Evolutionary conservation across 2,888 invertebrate genomes (phyloP).

Genomic region (Copidosoma aretas): DNA sequence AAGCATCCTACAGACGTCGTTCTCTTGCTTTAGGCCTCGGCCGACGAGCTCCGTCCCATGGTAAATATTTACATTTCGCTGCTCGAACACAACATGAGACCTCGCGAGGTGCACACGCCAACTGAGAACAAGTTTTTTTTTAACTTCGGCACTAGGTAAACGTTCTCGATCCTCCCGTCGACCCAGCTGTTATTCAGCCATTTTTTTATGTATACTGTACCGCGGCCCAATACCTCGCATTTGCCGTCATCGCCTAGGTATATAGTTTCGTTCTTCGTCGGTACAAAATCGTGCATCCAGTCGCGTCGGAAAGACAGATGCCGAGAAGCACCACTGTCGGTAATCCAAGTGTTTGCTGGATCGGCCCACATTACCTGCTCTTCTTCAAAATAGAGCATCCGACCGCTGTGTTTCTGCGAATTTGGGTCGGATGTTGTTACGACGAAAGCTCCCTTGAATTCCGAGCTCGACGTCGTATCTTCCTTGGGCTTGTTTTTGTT

Average conservation of each 20-base stretch:
- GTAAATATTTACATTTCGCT: too few relatives aligned
- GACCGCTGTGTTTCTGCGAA: background rate
- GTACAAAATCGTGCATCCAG: conserved; percentile 30
- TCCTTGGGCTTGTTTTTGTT: conserved; percentile 11
- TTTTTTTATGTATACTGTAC: conserved; percentile 35
- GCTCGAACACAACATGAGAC: conserved; percentile 27
- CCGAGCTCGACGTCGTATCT: conserved; percentile 6
- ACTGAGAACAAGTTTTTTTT: conserved; percentile 45
- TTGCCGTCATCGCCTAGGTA: conserved; percentile 34
- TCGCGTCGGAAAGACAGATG: conserved; percentile 41
- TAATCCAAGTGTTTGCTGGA: conserved; percentile 31
- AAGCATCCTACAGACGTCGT: conserved; percentile 39
- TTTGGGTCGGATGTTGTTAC: background rate
- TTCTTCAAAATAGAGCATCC: background rate
- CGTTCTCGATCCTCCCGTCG: conserved; percentile 36
- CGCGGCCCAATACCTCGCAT: conserved; percentile 29
- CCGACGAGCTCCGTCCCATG: too few relatives aligned
- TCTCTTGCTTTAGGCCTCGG: conserved; percentile 35
- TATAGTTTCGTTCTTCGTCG: conserved; percentile 20
- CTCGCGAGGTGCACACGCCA: conserved; percentile 30
- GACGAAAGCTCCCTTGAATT: conserved; percentile 23
- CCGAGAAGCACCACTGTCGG: conserved; percentile 41
- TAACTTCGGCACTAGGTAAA: conserved; percentile 41
- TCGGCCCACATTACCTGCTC: conserved; percentile 15
- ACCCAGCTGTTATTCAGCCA: conserved; percentile 37